Evolutionary conservation across 2,888 invertebrate genomes (phyloP).

Genomic region (Cenopis cana): DNA sequence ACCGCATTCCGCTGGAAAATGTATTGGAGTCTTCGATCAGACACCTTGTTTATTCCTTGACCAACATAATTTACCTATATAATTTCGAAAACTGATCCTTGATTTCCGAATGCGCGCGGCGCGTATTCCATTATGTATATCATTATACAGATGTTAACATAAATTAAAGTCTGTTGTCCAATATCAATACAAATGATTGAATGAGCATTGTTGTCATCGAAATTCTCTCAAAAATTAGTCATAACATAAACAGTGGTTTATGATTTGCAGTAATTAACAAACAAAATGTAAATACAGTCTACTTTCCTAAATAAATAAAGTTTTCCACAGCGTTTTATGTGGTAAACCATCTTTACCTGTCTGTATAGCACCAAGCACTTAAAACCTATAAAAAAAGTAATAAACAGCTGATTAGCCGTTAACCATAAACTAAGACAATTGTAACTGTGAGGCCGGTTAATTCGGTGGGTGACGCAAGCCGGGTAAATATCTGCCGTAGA

Average conservation of each 20-base stretch:
- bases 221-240: background rate
- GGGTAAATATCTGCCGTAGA: conserved; percentile 53
- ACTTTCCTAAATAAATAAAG: background rate
- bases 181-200: background rate
- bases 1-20: conserved; percentile 39
- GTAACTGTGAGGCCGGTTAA: conserved; percentile 48
- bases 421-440: conserved; percentile 38
- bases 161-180: background rate
- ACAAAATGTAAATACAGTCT: background rate
- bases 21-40: conserved; percentile 30
- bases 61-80: conserved; percentile 19
- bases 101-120: background rate
- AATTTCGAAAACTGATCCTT: conserved; percentile 6
- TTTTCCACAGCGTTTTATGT: background rate
- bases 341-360: background rate
- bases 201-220: background rate
- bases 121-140: background rate
- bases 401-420: conserved; percentile 30
- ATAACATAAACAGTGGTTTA: too few relatives aligned
- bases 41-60: conserved; percentile 25
- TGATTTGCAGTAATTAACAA: too few relatives aligned
- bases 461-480: conserved; percentile 63
- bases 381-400: conserved; percentile 31
- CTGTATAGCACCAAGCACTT: conserved; percentile 17
- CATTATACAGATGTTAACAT: conserved; percentile 7